Evolutionary conservation across 1,140 invertebrate species (phyloP).

Genomic region (Panagrolaimus sp.): DNA sequence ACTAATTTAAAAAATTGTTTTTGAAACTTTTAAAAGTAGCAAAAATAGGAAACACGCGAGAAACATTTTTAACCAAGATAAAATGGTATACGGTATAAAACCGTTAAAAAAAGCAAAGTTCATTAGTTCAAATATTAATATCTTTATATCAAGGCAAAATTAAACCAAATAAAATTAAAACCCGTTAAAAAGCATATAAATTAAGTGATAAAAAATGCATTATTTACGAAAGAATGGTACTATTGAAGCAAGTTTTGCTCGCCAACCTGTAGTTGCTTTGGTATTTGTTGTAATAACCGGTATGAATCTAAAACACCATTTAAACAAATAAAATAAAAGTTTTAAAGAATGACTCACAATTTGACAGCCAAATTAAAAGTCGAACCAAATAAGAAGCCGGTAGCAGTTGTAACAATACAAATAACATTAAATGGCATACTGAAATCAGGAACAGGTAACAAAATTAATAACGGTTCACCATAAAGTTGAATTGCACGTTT

Average conservation of each 20-base stretch:
- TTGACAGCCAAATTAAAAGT: conserved; percentile 94
- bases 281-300: too few species aligned
- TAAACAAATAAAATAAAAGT: background rate
- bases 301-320: background rate
- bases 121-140: background rate
- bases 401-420: conserved; percentile 86
- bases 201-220: too few species aligned
- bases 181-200: too few species aligned
- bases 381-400: conserved; percentile 87
- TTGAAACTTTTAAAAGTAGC: too few species aligned
- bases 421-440: conserved; percentile 99
- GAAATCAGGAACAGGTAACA: conserved; percentile 95
- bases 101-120: too few species aligned
- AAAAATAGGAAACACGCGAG: too few species aligned
- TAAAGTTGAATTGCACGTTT: conserved; percentile 62
- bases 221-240: too few species aligned
- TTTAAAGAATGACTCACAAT: conserved; percentile 52
- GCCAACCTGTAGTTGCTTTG: too few species aligned
- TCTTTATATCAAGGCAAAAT: background rate
- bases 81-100: too few species aligned
- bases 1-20: too few species aligned
- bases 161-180: background rate
- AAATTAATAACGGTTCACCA: conserved; percentile 83
- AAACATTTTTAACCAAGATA: too few species aligned
- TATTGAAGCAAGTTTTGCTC: too few species aligned